Evolutionary conservation across 2,888 invertebrate genomes (phyloP), one percentile per base, ranked within the genome.

Genomic region (Philereme transversata): DNA sequence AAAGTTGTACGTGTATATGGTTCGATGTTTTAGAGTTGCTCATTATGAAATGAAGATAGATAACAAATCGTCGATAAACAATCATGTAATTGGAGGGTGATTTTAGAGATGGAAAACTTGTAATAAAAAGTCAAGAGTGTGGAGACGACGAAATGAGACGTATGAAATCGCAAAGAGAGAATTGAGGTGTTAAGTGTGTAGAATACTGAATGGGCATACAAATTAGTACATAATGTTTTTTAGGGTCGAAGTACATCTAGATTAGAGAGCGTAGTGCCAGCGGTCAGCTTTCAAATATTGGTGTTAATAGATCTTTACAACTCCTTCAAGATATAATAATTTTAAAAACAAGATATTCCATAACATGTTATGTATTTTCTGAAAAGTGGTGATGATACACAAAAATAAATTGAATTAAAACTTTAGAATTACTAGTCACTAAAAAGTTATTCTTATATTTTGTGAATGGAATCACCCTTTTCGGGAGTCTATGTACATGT

Each of bases 271-370:
- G 81, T 90, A 88, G 88, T 76, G 77, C 74, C 81, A 83, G 81
- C 86, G 79, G 90, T 90, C 91, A 92, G 91, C 91, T 92, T 92
- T 92, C 91, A 77, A 92, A 92, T 92, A 92, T 92, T 91, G 91
- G 91, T 84, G 79, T 70, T 67, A 60, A 64, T 68, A 67, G 74
- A 77, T 84, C 80, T 88, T 83, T 86, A 87, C 82, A 84, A 86
- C 84, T 84, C 79, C 79, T 82, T 81, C 83, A 84, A 85, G 79
- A 75, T 79, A 76, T 57, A 72, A 65, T 72, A 70, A 75, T 54
- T 65, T 62, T 7, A 48, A 58, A 55, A 60, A 38, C 56, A 49
- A 59, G 43, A 54, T 54, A 47, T 51, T 49, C 54, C 51, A 53
- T 34, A 43, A 34, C 41, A 49, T 52, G 35, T 22, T 40, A 4